phyloP scores from a whole-genome alignment of 2,797 vertebrate species.

The Nyctibius grandis region DNA sequence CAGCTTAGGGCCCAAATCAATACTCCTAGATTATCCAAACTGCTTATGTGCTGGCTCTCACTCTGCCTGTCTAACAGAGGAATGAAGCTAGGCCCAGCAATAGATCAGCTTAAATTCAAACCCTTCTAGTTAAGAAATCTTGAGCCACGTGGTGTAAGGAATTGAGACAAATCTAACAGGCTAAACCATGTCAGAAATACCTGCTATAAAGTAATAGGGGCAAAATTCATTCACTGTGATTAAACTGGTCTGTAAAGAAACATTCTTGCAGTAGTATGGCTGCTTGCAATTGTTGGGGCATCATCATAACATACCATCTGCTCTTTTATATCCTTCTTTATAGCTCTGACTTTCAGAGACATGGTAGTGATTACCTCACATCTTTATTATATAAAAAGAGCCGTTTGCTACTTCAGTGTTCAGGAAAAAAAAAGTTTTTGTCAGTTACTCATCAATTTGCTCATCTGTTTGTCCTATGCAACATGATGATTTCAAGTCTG shows the following conservation, averaged over 20 bases:
- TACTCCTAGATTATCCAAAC: background rate
- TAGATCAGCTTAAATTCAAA: background rate
- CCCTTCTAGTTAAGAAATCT: background rate
- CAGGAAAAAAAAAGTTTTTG: slow-evolving; percentile 29
- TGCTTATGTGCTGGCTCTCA: background rate
- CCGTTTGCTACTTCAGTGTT: slow-evolving; percentile 40
- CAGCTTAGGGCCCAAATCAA: background rate
- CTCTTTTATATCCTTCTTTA: slow-evolving; percentile 32
- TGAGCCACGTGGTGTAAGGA: background rate
- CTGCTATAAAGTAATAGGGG: background rate
- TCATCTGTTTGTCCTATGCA: slow-evolving; percentile 68
- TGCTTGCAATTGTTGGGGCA: background rate
- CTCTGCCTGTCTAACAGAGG: background rate
- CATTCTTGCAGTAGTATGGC: background rate
- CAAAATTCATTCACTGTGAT: background rate
- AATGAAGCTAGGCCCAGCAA: background rate
- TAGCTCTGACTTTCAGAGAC: slow-evolving; percentile 22
- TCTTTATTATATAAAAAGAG: slow-evolving; percentile 53
- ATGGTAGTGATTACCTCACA: slow-evolving; percentile 42
- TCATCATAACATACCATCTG: slow-evolving; percentile 8
- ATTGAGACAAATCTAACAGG: background rate
- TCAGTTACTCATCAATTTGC: slow-evolving; percentile 68
- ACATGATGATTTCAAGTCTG: slow-evolving; percentile 61
- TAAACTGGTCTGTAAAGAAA: background rate
- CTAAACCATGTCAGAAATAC: background rate